phyloP scores from a whole-genome alignment of 1,140 invertebrate genomes.

The Phenacoccus solenopsis region DNA sequence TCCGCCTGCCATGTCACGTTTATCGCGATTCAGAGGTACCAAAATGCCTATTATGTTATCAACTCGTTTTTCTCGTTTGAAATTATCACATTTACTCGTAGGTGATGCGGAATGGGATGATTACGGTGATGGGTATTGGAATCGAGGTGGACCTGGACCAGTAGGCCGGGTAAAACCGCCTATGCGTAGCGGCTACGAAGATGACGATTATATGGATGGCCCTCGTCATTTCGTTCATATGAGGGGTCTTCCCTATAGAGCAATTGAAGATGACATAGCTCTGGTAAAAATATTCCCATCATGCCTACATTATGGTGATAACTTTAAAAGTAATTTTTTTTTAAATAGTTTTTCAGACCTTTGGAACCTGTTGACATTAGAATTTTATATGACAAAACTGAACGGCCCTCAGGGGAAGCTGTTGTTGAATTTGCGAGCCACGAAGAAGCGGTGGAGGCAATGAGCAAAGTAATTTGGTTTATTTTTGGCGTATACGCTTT shows the following conservation, averaged over 20 bases:
- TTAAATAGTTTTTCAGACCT: conserved; percentile 79
- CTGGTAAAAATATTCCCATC: conserved; percentile 43
- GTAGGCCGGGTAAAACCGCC: not conserved
- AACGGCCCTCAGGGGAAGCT: conserved; percentile 78
- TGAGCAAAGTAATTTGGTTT: conserved; percentile 48
- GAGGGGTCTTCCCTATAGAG: conserved; percentile 79
- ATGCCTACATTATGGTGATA: not conserved
- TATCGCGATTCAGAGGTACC: not conserved
- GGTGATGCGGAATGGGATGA: conserved; percentile 1
- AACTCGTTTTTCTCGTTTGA: too few relatives aligned
- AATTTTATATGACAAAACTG: conserved; percentile 67
- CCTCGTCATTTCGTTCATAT: conserved; percentile 67
- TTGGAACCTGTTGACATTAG: conserved; percentile 65
- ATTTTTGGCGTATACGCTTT: not conserved
- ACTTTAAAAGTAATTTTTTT: conserved; percentile 26
- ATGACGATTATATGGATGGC: not conserved
- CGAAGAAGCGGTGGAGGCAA: conserved; percentile 75
- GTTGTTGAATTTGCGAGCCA: conserved; percentile 82
- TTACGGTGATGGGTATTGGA: not conserved
- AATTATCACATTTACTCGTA: not conserved
- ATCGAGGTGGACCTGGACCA: not conserved
- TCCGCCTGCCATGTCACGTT: not conserved
- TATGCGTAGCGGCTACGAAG: not conserved
- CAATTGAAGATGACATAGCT: conserved; percentile 65
- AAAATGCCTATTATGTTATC: too few relatives aligned